Conservation (phyloP, 2,888 invertebrate genomes). For the Axea sp. region DNA sequence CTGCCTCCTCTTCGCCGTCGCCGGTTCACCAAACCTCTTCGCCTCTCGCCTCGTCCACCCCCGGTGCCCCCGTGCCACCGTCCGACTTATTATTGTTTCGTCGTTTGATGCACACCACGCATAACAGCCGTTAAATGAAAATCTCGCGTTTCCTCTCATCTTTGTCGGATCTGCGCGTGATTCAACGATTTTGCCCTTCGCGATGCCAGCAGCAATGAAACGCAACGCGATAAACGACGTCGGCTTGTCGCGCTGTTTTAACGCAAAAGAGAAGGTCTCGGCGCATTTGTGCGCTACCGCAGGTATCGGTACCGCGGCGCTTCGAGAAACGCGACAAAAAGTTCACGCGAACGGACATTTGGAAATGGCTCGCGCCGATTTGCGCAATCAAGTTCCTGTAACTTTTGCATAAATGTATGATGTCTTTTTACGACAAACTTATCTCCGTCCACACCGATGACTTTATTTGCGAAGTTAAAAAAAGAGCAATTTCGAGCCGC, state of each 20-base stretch:
- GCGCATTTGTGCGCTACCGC: neutral
- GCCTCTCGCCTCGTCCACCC: conserved; percentile 43
- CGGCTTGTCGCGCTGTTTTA: conserved; percentile 48
- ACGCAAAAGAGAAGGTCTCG: no score
- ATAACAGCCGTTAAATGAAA: conserved; percentile 57
- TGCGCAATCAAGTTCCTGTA: no score
- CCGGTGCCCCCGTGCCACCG: conserved; percentile 12
- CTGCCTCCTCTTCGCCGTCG: conserved; percentile 50
- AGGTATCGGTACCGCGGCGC: neutral
- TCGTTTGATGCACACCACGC: conserved; percentile 41
- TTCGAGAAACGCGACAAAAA: neutral
- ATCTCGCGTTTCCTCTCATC: conserved; percentile 43
- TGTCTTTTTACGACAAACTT: no score
- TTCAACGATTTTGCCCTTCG: conserved; percentile 54
- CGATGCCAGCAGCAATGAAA: neutral
- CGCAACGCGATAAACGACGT: no score
- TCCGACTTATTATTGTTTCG: conserved; percentile 52
- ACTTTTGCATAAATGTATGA: no score
- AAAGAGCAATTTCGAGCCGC: no score
- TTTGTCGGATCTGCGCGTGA: conserved; percentile 34
- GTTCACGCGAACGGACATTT: neutral
- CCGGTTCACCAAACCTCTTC: conserved; percentile 38
- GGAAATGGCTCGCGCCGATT: neutral
- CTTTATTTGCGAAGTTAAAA: no score
- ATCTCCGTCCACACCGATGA: no score